Conservation (phyloP, 1,140 invertebrate genomes). For the Varroa destructor region DNA sequence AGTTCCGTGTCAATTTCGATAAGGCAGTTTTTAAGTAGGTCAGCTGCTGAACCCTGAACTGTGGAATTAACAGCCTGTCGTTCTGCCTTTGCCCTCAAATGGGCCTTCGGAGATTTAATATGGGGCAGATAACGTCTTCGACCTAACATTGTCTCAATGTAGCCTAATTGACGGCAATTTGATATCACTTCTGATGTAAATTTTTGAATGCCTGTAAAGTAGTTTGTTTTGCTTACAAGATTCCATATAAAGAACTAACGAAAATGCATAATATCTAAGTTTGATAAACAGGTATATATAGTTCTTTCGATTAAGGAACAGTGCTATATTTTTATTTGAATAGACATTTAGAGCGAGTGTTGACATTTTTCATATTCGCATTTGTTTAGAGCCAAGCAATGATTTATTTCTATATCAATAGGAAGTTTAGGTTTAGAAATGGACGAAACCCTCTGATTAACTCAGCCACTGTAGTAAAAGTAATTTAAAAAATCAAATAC, state of each 20-base stretch:
- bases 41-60: constrained; percentile 88
- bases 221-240: constrained; percentile 16
- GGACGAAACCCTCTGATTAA: no score
- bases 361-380: no score
- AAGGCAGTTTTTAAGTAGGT: constrained; percentile 83
- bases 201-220: constrained; percentile 42
- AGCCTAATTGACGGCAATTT: constrained; percentile 56
- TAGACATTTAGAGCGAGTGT: no score
- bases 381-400: no score
- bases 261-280: background rate
- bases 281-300: no score
- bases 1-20: constrained; percentile 54
- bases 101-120: constrained; percentile 52
- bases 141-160: constrained; percentile 65
- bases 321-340: no score
- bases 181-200: constrained; percentile 56
- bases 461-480: background rate
- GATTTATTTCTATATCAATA: no score
- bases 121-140: constrained; percentile 62
- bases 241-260: background rate
- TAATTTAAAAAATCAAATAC: constrained; percentile 18
- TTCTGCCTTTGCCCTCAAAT: constrained; percentile 64
- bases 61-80: constrained; percentile 86
- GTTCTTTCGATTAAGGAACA: no score
- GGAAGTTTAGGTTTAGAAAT: no score